Evolutionary conservation across 2,797 vertebrate genomes (phyloP), one percentile per base, ranked within the genome.

Genomic region (Heterohyrax brucei): DNA sequence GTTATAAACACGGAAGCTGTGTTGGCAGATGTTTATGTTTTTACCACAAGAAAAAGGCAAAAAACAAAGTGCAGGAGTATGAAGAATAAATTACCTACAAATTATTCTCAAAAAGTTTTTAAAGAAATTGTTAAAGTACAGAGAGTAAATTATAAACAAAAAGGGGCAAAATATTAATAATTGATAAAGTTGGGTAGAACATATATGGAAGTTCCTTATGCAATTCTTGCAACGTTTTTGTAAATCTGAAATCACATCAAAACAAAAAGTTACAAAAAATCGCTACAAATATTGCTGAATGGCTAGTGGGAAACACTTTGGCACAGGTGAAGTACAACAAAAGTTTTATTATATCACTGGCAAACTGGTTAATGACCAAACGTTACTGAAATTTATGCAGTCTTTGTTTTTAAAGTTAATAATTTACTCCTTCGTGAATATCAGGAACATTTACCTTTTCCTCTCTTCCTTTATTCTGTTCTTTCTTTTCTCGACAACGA

Each of bases 401-500:
- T 59, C 18, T 70, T 75, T 19, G 82, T 78, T 89, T 95, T 78
- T 93, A 91, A 33, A 24, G 68, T 93, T 94, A 87, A 44, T 93
- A 87, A 88, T 2, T 26, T 86, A 64, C 77, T 92, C 72, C 91
- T 13, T 59, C 46, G 26, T 85, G 44, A 83, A 94, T 68, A 50
- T 73, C 33, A 80, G 13, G 26, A 94, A 93, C 53, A 88, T 80
- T 97, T 97, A 99, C 99, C 99, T 99, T 99, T 75, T 99, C 99
- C 4, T 99, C 99, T 98, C 99, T 99, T 92, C 98, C 98, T 99
- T 99, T 99, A 95, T 98, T 98, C 30, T 98, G 96, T 30, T 99
- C 99, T 97, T 99, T 99, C 98, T 99, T 99, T 53, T 99, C 99
- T 94, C 99, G 99, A 96, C 98, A 98, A 68, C 99, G 99, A 87